Base-by-base conservation (phyloP, 2,888 invertebrate genomes). In the Stenodera caucasica region DNA sequence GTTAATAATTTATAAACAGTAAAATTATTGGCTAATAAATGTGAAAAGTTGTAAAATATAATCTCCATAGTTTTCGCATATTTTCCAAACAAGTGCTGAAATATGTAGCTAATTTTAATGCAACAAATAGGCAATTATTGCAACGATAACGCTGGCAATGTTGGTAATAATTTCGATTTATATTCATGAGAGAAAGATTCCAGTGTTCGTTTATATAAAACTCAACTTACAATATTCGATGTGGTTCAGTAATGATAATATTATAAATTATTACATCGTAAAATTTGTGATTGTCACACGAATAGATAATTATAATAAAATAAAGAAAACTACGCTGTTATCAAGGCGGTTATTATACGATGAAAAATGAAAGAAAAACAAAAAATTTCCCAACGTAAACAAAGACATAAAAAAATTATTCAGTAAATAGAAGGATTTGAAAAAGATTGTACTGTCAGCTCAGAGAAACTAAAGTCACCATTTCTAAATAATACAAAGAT, bases 101-200 rank as follows among this genome's bases (percentile, higher is more conserved):
- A 50, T 23, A 30, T 50, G 26, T 30, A 11, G 5, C 26, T 15
- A 23, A 26, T 50, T 26, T 23, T 50, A 30, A 30, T 50, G 26
- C 23, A 50, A 23, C 50, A 21, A 50, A 50, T 23, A 50, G 29
- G 14, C 50, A 50, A 50, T 50, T 50, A 49, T 26, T 49, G 18
- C 49, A 21, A 23, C 21, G 49, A 49, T 49, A 50, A 50, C 30
- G 26, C 18, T 23, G 2, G 50, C 50, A 18, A 26, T 26, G 23
- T 15, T 23, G 15, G 12, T 14, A 30, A 50, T 50, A 26, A 50
- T 50, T 50, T 50, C 50, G 50, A 50, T 50, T 50, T 50, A 50
- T 50, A 50, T 50, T 50, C 50, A 50, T 50, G 50, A 50, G 50
- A 35, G 35, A 35, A 14, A 35, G 6, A 14, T 23, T 50, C 15